Base-by-base conservation (phyloP, 2,888 invertebrate species). In the Lamellibrachia satsuma region DNA sequence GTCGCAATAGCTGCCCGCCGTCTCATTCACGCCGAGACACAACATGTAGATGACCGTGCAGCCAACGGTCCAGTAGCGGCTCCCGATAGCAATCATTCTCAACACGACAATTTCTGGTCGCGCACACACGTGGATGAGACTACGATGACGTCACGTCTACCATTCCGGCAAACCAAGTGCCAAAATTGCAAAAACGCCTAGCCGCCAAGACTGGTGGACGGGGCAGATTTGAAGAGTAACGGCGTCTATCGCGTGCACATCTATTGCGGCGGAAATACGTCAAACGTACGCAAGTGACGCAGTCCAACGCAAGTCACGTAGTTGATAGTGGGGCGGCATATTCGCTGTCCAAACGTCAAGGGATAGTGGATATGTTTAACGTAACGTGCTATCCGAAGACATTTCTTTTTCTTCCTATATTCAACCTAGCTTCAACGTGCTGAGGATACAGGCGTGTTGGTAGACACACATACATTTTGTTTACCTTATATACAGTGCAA, bases 181-280 rank as follows among this genome's bases (percentile, higher is more conserved):
- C 75, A 75, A 75, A 22, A 15, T 75, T 22, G 75, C 22, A 75
- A 1, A 75, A 11, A 22, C 75, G n/a, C 75, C 22, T 75, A 15
- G 75, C 75, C 75, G 75, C 75, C 22, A 75, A 55, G 55, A 55
- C 1, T 7, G 9, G 3, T 55, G 8, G 4, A 55, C 55, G 4
- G 75, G 75, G 75, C 15, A 15, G 75, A 75, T 75, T 75, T 75
- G 75, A 75, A 75, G 75, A 75, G 75, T 75, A 75, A 75, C 75
- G 75, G 75, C 75, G 75, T n/a, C 2, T 75, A 22, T 6, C 75
- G 22, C 75, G 75, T 75, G 75, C 75, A n/a, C 75, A 3, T 75
- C 75, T 75, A n/a, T 75, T 75, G 6, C 75, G n/a, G 75, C n/a
- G 22, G 75, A 75, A 15, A n/a, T 75, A 6, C 6, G 75, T 22